phyloP scores from a whole-genome alignment of 2,113 vertebrate genomes.

The Xiphorhynchus elegans region DNA sequence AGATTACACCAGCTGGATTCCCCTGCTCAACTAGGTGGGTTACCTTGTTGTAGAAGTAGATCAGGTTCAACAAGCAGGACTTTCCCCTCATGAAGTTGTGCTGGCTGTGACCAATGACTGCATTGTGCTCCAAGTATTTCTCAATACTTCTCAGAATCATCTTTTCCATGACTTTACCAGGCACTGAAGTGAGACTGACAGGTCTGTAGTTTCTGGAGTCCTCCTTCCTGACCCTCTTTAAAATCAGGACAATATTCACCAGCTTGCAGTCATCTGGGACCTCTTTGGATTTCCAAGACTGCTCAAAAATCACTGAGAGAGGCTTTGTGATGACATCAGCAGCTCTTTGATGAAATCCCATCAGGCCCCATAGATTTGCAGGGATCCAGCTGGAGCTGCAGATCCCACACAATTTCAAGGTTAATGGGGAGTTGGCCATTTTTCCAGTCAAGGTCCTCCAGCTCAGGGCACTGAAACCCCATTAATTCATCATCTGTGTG shows the following conservation, averaged over 20 bases:
- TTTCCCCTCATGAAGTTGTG: neutral
- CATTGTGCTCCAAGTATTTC: neutral
- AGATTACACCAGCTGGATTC: neutral
- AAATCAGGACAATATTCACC: neutral
- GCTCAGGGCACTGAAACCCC: neutral
- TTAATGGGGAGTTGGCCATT: accelerated
- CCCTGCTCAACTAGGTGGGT: neutral
- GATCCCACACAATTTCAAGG: neutral
- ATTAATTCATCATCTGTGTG: neutral
- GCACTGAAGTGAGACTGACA: neutral
- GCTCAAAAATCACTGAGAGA: neutral
- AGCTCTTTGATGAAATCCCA: neutral
- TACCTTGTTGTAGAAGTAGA: neutral
- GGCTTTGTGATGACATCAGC: neutral
- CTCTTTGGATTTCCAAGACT: neutral
- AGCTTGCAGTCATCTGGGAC: neutral
- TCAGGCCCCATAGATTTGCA: neutral
- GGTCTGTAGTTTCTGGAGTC: neutral
- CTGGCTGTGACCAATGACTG: neutral
- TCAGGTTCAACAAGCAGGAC: neutral
- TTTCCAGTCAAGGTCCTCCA: neutral
- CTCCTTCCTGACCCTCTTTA: neutral
- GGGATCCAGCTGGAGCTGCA: neutral
- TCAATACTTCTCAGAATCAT: neutral
- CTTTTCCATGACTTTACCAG: neutral